Percentiles rank a stretch among this genome's conserved stretches.
phyloP scores from a whole-genome alignment of 2,797 vertebrate genomes.

The Pseudopleuronectes americanus region DNA sequence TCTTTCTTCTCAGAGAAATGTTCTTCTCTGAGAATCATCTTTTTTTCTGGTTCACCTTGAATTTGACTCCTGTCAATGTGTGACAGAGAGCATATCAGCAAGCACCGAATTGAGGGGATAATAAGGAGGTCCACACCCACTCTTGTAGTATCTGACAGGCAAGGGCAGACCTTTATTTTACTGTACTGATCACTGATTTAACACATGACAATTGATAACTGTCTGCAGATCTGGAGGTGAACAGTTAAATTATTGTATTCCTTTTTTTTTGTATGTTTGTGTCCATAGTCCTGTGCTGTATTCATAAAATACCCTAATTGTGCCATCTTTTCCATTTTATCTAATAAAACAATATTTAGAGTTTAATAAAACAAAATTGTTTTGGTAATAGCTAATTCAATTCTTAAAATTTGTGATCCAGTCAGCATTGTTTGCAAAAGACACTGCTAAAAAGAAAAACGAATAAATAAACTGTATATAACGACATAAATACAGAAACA shows the following conservation, averaged over 20 bases:
- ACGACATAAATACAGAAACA: constrained; percentile 2
- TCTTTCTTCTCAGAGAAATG: constrained; percentile 26
- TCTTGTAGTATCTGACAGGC: constrained; percentile 10
- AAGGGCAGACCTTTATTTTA: constrained; percentile 1
- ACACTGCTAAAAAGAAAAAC: neutral
- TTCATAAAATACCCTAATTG: too few species aligned
- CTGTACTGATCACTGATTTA: neutral
- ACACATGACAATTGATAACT: neutral
- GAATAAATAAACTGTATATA: constrained; percentile 13
- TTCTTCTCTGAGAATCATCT: constrained; percentile 33
- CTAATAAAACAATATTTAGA: too few species aligned
- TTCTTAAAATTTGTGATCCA: too few species aligned
- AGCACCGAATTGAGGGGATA: constrained; percentile 42
- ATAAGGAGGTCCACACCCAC: constrained; percentile 17
- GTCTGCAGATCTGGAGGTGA: neutral
- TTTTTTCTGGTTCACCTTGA: constrained; percentile 61
- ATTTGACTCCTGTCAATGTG: constrained; percentile 30
- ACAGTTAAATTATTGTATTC: neutral
- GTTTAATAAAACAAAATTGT: too few species aligned
- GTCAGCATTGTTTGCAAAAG: too few species aligned
- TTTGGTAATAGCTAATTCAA: too few species aligned
- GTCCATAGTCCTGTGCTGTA: too few species aligned
- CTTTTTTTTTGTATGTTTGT: too few species aligned
- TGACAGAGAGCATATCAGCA: constrained; percentile 41
- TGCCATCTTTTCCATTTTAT: too few species aligned